Evolutionary conservation across 2,797 vertebrate species (phyloP), one percentile per base, ranked within the genome.

Genomic region (Sebastiscus albofasciatus): DNA sequence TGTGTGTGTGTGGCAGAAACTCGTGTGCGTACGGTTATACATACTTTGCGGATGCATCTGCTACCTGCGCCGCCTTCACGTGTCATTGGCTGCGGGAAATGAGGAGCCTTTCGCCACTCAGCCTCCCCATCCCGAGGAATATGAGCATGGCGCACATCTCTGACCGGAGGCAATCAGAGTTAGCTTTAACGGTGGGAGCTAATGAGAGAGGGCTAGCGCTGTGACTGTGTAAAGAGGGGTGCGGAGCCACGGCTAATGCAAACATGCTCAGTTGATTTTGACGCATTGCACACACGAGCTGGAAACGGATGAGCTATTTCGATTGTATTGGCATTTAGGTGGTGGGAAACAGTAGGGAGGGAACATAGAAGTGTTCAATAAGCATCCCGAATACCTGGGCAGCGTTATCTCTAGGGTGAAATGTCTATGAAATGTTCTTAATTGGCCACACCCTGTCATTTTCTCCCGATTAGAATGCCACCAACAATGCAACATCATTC

Each of bases 81-180:
- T 94, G 90, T 94, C 94, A 95, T 94, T 95, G 92, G 89, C 89
- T 67, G 75, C 46, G 69, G 90, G 84, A 93, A 92, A 94, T 90
- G 90, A 93, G 85, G 74, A 85, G 86, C 83, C 83, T 73, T 89
- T 89, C 14, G 76, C 82, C 80, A 81, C 76, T 71, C 79, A 81
- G 77, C 83, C 81, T 89, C 69, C 82, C 82, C 80, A 72, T 86
- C 77, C 71, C 12, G 9, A 77, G 72, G 56, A 91, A 85, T 27
- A 70, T 78, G 77, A 83, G 88, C 78, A 84, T 39, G 75, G 90
- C 11, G 31, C 54, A 42, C 72, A 0, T 83, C 78, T 90, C 85
- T 79, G 77, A 91, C 82, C 59, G 56, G 68, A 84, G 88, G 89
- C 88, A 90, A 90, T 90, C 87, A 87, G 83, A 87, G 88, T 83